Percentiles rank a stretch among this genome's conserved stretches.
Conservation (phyloP, 2,888 invertebrate species). For the Rhingia rostrata region DNA sequence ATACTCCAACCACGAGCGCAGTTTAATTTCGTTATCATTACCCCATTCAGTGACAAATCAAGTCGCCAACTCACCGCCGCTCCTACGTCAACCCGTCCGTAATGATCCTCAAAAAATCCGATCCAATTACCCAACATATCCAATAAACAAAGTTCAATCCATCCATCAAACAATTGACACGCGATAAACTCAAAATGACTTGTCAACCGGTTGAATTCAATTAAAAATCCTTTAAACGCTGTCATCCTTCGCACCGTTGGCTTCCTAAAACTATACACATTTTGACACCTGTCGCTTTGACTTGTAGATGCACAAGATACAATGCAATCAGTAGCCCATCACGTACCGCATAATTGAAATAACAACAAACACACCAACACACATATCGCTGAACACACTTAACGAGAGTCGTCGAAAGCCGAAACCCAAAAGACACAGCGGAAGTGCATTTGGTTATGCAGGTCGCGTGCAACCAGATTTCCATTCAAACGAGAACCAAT, state of each 20-base stretch:
- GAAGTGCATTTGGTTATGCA: constrained; percentile 74
- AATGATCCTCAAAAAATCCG: background rate
- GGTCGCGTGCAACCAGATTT: constrained; percentile 73
- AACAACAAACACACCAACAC: constrained; percentile 52
- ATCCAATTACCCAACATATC: background rate
- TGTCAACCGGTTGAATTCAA: constrained; percentile 66
- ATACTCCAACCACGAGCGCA: too few relatives aligned
- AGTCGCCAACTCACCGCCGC: too few relatives aligned
- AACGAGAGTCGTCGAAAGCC: constrained; percentile 25
- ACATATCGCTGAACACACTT: constrained; percentile 5
- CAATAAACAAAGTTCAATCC: background rate
- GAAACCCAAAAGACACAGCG: constrained; percentile 68
- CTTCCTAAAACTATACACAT: constrained; percentile 60
- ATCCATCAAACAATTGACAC: constrained; percentile 65
- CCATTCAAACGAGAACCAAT: constrained; percentile 69
- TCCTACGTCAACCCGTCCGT: background rate
- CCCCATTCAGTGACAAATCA: too few relatives aligned
- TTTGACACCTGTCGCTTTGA: constrained; percentile 73
- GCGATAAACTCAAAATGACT: constrained; percentile 57
- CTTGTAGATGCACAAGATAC: constrained; percentile 72
- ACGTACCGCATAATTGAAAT: constrained; percentile 70
- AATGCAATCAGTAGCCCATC: constrained; percentile 66
- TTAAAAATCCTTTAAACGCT: constrained; percentile 65
- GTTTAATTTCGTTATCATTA: too few relatives aligned
- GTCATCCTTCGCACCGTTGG: constrained; percentile 59